Evolutionary conservation across 2,797 vertebrate genomes (phyloP).

Genomic region (Garrulus glandarius): DNA sequence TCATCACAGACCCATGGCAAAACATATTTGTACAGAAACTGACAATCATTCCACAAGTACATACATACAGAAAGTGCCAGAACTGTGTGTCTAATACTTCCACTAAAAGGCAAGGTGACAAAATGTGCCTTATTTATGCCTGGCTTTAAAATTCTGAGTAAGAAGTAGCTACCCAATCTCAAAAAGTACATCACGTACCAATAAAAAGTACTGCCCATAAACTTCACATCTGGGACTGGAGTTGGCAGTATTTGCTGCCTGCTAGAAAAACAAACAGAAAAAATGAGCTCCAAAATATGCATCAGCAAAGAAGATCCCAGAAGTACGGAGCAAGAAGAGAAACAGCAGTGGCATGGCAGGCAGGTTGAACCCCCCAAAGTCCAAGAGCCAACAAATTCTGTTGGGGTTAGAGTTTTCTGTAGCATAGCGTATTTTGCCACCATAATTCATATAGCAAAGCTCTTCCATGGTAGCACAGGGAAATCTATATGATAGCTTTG

Average conservation of each 20-base stretch:
- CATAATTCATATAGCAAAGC: background rate
- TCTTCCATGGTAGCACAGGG: background rate
- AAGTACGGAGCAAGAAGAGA: background rate
- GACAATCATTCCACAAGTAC: background rate
- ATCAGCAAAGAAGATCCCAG: background rate
- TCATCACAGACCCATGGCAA: background rate
- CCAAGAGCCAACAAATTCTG: background rate
- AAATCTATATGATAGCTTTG: background rate
- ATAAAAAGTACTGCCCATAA: background rate
- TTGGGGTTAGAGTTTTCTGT: background rate
- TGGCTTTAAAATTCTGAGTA: background rate
- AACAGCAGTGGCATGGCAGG: background rate
- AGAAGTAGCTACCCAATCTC: background rate
- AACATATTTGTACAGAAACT: background rate
- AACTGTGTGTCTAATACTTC: background rate
- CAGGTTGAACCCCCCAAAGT: background rate
- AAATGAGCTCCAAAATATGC: background rate
- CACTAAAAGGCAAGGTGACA: background rate
- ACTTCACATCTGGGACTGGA: background rate
- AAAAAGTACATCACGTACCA: background rate
- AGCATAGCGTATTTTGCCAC: background rate
- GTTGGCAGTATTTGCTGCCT: background rate
- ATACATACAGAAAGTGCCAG: background rate
- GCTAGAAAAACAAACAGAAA: background rate
- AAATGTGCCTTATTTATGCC: background rate